phyloP scores from a whole-genome alignment of 2,797 vertebrate genomes.

The Sebastes diploproa region DNA sequence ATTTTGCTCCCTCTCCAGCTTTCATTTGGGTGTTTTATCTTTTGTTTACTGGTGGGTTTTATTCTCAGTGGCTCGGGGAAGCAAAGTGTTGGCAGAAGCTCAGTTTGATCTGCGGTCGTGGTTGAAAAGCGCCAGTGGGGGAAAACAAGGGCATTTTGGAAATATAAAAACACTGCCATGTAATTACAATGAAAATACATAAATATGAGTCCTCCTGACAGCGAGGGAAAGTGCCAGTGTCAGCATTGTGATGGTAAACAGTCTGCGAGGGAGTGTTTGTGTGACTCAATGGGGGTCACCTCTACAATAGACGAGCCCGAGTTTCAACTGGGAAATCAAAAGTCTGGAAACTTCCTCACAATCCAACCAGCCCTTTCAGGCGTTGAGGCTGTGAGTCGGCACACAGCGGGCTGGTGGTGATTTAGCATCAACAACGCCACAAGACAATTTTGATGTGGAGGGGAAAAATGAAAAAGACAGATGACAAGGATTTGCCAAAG shows the following conservation, averaged over 20 bases:
- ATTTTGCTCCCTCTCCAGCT: conserved; percentile 62
- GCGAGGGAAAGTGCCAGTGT: conserved; percentile 70
- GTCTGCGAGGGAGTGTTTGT: conserved; percentile 65
- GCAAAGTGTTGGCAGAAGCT: conserved; percentile 71
- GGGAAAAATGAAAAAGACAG: not conserved
- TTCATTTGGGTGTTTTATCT: conserved; percentile 69
- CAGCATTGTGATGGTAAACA: conserved; percentile 77
- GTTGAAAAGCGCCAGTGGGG: conserved; percentile 67
- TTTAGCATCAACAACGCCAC: conserved; percentile 30
- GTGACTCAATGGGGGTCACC: conserved; percentile 62
- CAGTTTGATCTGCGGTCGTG: conserved; percentile 71
- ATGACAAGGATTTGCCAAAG: conserved; percentile 24
- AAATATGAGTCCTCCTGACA: conserved; percentile 72
- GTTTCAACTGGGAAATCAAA: conserved; percentile 55
- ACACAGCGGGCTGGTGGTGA: conserved; percentile 43
- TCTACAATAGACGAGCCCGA: conserved; percentile 52
- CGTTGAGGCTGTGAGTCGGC: conserved; percentile 13
- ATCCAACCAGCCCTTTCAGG: conserved; percentile 44
- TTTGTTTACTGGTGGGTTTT: conserved; percentile 74
- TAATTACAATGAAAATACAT: conserved; percentile 80
- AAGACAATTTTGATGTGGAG: conserved; percentile 14
- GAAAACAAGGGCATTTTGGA: conserved; percentile 66
- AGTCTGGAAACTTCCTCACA: conserved; percentile 59
- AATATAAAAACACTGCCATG: conserved; percentile 64
- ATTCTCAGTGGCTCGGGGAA: conserved; percentile 57